Conservation (phyloP, 2,113 vertebrate species). For the Accipiter cooperii region DNA sequence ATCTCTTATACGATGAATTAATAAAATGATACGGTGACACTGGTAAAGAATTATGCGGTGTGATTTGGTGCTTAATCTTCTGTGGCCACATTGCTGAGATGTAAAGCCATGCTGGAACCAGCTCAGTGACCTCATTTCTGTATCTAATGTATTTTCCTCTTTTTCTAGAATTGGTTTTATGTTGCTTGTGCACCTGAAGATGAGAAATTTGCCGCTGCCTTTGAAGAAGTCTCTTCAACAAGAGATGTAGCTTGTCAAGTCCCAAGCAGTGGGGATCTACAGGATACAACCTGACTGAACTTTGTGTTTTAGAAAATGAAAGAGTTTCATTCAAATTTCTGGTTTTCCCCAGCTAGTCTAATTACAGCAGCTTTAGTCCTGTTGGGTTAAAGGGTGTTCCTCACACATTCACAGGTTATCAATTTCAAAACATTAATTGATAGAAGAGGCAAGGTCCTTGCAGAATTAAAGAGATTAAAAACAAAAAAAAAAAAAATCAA, state of each 20-base stretch:
- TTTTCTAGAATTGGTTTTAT: not conserved
- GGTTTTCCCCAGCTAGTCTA: not conserved
- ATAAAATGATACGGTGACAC: slow-evolving; percentile 28
- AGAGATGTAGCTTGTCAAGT: not conserved
- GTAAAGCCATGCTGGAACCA: not conserved
- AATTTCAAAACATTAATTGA: not conserved
- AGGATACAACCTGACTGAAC: not conserved
- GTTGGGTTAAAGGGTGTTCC: not conserved
- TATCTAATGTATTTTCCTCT: not conserved
- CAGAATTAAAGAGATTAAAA: not conserved
- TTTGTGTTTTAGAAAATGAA: not conserved
- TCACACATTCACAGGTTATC: not conserved
- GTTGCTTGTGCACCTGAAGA: not conserved
- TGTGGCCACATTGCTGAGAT: not conserved
- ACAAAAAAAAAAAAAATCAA: not conserved
- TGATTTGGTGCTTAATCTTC: slow-evolving; percentile 42
- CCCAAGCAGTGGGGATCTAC: not conserved
- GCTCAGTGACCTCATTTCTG: not conserved
- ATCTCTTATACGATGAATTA: not conserved
- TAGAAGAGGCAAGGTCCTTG: not conserved
- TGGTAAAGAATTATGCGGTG: not conserved
- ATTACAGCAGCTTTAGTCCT: slow-evolving; percentile 25
- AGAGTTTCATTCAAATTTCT: slow-evolving; percentile 15
- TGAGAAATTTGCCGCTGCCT: not conserved
- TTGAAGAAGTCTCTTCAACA: not conserved